Evolutionary conservation across 2,888 invertebrate species (phyloP).

Genomic region (Baccha elongata): DNA sequence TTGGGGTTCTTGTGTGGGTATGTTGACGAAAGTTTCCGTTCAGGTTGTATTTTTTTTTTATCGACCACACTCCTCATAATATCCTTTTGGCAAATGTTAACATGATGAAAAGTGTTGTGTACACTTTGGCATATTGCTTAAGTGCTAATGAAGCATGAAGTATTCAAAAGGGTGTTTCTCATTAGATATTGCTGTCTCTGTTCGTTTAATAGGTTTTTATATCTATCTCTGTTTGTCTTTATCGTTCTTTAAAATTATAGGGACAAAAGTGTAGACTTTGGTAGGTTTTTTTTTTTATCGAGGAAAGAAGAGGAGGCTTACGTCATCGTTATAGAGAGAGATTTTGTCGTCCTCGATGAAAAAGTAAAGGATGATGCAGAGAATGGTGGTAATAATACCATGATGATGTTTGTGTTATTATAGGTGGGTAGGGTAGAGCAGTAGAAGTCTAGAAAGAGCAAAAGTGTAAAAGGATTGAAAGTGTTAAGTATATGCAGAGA

Average conservation of each 20-base stretch:
- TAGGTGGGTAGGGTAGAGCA: too few relatives aligned
- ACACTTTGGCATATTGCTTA: conserved; percentile 74
- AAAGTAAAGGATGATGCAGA: neutral
- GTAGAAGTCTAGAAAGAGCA: too few relatives aligned
- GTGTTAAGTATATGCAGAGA: conserved; percentile 17
- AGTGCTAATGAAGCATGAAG: conserved; percentile 74
- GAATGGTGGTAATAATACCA: conserved; percentile 28
- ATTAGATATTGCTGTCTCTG: conserved; percentile 44
- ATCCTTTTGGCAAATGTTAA: conserved; percentile 69
- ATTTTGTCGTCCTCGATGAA: conserved; percentile 32
- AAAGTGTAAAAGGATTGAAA: conserved; percentile 24
- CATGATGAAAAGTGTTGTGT: conserved; percentile 72
- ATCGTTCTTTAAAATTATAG: conserved; percentile 2
- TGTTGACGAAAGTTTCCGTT: conserved; percentile 51
- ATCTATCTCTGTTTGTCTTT: neutral
- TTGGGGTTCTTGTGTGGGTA: conserved; percentile 38
- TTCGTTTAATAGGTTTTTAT: neutral
- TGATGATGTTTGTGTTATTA: conserved; percentile 28
- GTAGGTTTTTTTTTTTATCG: neutral
- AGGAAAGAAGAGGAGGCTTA: conserved; percentile 6
- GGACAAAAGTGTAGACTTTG: neutral
- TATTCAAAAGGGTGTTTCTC: conserved; percentile 72
- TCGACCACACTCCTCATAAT: conserved; percentile 55
- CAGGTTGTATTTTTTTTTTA: conserved; percentile 11
- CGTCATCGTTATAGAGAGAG: neutral